Percentiles rank a stretch among this genome's conserved stretches.
These are phyloP conservation scores for Trichogramma pretiosum DNA, from an alignment of 1,140 invertebrate genomes.

Conservation along the genomic window DNA sequence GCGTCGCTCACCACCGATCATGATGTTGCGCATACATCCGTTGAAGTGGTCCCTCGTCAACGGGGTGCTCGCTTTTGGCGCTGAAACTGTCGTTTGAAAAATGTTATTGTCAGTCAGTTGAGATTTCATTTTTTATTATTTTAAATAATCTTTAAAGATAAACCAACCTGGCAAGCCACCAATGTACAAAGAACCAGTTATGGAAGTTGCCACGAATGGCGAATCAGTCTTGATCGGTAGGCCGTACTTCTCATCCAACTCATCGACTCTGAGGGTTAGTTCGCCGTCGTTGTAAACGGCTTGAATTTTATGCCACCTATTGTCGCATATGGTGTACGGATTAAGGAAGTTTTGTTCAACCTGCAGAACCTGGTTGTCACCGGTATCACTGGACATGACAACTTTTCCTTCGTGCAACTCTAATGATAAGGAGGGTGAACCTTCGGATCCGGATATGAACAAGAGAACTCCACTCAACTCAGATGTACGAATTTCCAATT, in stretches of 20 bases:
- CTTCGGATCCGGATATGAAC: slow-evolving; percentile 55
- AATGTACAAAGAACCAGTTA: slow-evolving; percentile 63
- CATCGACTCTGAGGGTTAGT: slow-evolving; percentile 65
- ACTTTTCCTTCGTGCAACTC: slow-evolving; percentile 72
- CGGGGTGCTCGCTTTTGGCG: slow-evolving; percentile 55
- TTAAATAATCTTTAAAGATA: neutral
- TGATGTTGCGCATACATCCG: slow-evolving; percentile 81
- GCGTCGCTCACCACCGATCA: slow-evolving; percentile 55
- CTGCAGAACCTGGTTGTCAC: slow-evolving; percentile 50
- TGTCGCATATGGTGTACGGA: slow-evolving; percentile 68
- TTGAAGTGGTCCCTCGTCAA: slow-evolving; percentile 73
- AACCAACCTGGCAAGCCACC: slow-evolving; percentile 79
- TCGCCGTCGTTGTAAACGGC: slow-evolving; percentile 63
- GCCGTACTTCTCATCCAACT: slow-evolving; percentile 47
- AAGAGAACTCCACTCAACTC: slow-evolving; percentile 73
- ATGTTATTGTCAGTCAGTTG: too few relatives aligned
- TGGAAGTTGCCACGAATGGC: slow-evolving; percentile 28
- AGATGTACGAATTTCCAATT: slow-evolving; percentile 76
- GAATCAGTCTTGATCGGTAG: slow-evolving; percentile 42
- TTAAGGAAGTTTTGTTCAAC: slow-evolving; percentile 52
- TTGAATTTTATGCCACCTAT: slow-evolving; percentile 76
- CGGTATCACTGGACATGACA: slow-evolving; percentile 60
- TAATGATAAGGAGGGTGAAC: slow-evolving; percentile 62
- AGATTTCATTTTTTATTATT: too few relatives aligned
- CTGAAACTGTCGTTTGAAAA: slow-evolving; percentile 61